Conservation (phyloP, 2,797 vertebrate genomes). For the Ceyx erithaca region DNA sequence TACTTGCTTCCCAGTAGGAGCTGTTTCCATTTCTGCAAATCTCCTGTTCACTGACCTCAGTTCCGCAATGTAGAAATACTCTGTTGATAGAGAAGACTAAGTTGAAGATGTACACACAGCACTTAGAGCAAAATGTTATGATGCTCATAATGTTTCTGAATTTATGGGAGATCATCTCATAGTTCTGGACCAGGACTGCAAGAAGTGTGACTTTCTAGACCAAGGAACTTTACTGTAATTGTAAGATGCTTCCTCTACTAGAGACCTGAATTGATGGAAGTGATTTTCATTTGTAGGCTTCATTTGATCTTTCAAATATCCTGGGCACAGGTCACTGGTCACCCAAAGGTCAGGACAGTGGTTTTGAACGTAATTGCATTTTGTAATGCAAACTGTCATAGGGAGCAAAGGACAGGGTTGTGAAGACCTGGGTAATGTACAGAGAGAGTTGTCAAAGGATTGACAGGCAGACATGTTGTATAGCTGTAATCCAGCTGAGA, state of each 20-base stretch:
- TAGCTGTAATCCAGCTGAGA: fast-evolving
- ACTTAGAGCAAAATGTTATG: not conserved
- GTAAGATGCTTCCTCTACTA: not conserved
- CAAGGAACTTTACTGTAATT: not conserved
- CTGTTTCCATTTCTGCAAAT: not conserved
- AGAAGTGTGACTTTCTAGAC: not conserved
- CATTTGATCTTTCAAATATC: not conserved
- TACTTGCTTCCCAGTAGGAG: not conserved
- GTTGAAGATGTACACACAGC: not conserved
- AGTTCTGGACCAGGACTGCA: not conserved
- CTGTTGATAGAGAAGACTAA: not conserved
- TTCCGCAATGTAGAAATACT: not conserved
- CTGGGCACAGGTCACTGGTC: not conserved
- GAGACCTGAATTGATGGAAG: not conserved
- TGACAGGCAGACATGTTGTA: not conserved
- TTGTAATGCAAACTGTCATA: not conserved
- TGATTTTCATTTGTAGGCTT: not conserved
- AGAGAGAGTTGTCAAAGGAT: not conserved
- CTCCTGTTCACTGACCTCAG: not conserved
- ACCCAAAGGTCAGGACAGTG: not conserved
- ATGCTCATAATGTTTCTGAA: not conserved
- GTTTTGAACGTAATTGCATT: not conserved
- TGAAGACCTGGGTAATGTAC: not conserved
- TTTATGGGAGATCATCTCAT: not conserved
- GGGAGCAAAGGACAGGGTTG: not conserved